phyloP scores from a whole-genome alignment of 1,140 invertebrate species.

The Xylocopa sonorina region DNA sequence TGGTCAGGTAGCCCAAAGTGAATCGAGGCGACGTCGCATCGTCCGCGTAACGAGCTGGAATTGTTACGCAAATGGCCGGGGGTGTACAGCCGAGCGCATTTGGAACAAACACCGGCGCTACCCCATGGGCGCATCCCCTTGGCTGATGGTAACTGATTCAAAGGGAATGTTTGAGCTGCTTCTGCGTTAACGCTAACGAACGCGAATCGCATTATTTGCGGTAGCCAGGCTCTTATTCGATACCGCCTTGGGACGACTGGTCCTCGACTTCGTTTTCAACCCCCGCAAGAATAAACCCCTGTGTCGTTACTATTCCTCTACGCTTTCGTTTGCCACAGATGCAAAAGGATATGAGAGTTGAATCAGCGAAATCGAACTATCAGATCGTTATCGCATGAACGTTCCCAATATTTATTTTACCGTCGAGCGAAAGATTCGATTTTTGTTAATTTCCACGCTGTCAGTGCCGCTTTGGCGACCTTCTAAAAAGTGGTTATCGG shows the following conservation, averaged over 20 bases:
- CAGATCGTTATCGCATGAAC: no score
- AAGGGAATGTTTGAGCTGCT: not conserved
- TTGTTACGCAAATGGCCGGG: not conserved
- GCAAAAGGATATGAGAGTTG: not conserved
- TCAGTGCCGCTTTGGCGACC: not conserved
- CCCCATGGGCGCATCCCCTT: no score
- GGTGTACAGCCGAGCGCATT: not conserved
- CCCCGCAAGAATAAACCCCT: no score
- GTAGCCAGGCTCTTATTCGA: not conserved
- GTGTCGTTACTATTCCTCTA: no score
- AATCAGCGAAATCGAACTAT: not conserved
- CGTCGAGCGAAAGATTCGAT: not conserved
- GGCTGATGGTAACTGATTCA: not conserved
- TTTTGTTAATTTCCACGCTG: not conserved
- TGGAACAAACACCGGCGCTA: not conserved
- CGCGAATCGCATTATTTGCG: not conserved
- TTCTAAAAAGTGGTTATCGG: slow-evolving; percentile 31
- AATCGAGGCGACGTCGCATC: not conserved
- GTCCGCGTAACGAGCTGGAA: not conserved
- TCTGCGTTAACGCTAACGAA: not conserved
- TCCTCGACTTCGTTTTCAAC: not conserved
- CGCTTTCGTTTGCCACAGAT: not conserved
- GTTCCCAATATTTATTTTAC: no score
- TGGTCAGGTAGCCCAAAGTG: not conserved
- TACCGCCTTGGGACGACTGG: no score